phyloP scores from a whole-genome alignment of 1,140 invertebrate species.

The Trypoxylus dichotomus region DNA sequence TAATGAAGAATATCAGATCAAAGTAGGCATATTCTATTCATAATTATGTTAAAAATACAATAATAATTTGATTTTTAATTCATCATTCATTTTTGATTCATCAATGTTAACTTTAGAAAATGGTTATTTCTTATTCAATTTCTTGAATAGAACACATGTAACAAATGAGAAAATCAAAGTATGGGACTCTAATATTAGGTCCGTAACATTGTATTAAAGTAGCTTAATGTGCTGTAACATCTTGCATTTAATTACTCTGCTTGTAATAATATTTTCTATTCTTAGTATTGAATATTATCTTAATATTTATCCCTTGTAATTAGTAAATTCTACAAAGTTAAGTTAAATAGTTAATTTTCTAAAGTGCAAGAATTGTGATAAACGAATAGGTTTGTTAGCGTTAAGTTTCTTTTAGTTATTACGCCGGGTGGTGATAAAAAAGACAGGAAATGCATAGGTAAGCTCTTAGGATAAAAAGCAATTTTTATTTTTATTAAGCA shows the following conservation, averaged over 20 bases:
- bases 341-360: neutral
- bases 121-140: no score
- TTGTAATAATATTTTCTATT: neutral
- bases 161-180: no score
- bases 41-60: neutral
- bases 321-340: neutral
- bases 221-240: conserved; percentile 1
- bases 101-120: no score
- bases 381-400: neutral
- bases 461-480: neutral
- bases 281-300: neutral
- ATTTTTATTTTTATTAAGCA: neutral
- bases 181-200: neutral
- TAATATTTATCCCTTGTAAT: neutral
- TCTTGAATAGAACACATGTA: no score
- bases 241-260: neutral
- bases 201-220: neutral
- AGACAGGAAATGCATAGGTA: neutral
- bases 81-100: no score
- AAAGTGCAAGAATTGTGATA: conserved; percentile 22
- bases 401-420: neutral
- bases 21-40: neutral
- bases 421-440: neutral
- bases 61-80: no score
- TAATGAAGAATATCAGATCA: neutral